Evolutionary conservation across 2,113 vertebrate species (phyloP), one percentile per base, ranked within the genome.

Genomic region (Triplophysa tibetana): DNA sequence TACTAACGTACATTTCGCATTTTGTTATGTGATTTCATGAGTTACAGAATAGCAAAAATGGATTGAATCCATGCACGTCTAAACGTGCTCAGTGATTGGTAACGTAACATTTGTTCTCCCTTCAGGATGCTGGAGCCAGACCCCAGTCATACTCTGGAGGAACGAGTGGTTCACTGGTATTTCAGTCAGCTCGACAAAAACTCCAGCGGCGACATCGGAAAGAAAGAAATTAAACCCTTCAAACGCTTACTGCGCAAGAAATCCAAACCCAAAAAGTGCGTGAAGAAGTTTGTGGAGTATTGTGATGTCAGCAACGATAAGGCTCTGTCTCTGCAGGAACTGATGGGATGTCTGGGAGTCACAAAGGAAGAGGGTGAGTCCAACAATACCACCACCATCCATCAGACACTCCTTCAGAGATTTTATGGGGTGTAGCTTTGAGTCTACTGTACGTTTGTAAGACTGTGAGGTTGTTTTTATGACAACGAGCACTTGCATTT

Each of bases 211-310:
- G 96, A 98, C 88, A 96, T 99, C 0, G 96, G 96, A 74, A 98
- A 98, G 85, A 98, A 98, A 85, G 97, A 99, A 89, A 95, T 99
- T 85, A 99, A 98, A 62, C 96, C 97, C 3, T 97, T 99, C 88
- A 98, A 96, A 88, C 94, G 96, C 45, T 93, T 99, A 80, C 91
- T 99, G 21, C 94, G 96, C 80, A 99, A 98, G 85, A 99, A 98
- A 70, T 96, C 97, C 77, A 98, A 98, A 85, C 97, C 97, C 4
- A 98, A 97, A 83, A 98, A 98, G 82, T 99, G 97, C 9, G 96
- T 98, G 84, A 97, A 96, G 91, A 97, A 94, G 89, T 99, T 99
- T 81, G 96, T 98, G 81, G 97, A 99, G 83, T 98, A 98, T 85
- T 99, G 97, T 1, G 97, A 99, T 75, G 90, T 93, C 82, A 96